A percentile compares a stretch with the other conserved stretches of the same genome.
Conservation (phyloP, 2,888 invertebrate species). For the Venustoraphidia nigricollis region DNA sequence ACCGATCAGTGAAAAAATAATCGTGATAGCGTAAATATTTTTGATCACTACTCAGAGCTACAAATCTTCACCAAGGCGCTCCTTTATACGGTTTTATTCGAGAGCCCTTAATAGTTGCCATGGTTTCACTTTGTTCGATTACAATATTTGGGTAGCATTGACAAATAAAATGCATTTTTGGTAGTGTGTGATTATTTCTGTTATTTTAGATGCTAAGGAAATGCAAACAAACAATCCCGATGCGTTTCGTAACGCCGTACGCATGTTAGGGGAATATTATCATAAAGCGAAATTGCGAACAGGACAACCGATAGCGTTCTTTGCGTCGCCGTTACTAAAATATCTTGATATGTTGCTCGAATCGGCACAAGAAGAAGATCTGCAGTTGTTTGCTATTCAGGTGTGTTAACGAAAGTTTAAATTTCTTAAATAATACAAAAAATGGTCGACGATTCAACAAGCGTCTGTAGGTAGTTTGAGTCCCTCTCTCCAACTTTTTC, state of each 20-base stretch:
- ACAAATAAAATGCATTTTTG: not conserved
- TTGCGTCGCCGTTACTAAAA: slow-evolving; percentile 21
- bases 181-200: not conserved
- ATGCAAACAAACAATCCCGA: slow-evolving; percentile 14
- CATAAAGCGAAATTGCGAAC: slow-evolving; percentile 19
- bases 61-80: no score
- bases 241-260: slow-evolving; percentile 24
- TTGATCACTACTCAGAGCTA: no score
- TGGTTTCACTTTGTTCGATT: no score
- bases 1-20: slow-evolving; percentile 2
- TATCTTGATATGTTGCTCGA: slow-evolving; percentile 28
- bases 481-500: no score
- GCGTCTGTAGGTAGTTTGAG: no score
- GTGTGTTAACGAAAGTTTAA: slow-evolving; percentile 16
- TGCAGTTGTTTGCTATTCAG: slow-evolving; percentile 26
- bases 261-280: slow-evolving; percentile 25
- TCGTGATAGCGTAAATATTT: slow-evolving; percentile 3
- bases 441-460: no score
- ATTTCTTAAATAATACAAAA: not conserved
- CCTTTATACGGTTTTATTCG: no score
- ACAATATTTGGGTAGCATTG: no score
- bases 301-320: slow-evolving; percentile 16
- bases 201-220: slow-evolving; percentile 12
- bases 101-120: no score
- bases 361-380: slow-evolving; percentile 21